phyloP scores from a whole-genome alignment of 2,888 invertebrate genomes.

The Crossocerus cetratus region DNA sequence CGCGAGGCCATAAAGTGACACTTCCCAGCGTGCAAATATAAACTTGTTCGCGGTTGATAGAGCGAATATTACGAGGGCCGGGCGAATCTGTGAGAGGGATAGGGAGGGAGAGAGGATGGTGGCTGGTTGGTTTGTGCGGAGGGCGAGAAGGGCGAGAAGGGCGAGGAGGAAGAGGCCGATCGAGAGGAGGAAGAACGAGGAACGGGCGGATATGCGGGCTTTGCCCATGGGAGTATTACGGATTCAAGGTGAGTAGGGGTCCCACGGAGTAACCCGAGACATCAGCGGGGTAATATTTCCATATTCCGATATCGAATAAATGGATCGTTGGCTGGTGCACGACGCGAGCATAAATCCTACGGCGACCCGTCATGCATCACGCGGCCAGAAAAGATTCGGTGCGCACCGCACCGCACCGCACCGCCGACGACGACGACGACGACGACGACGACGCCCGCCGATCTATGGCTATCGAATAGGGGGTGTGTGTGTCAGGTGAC shows the following conservation, averaged over 20 bases:
- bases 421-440: neutral
- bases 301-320: conserved; percentile 73
- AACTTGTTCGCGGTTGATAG: conserved; percentile 67
- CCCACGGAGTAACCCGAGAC: conserved; percentile 62
- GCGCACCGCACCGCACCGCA: neutral
- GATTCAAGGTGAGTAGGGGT: conserved; percentile 68
- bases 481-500: conserved; percentile 51
- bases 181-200: conserved; percentile 17
- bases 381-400: conserved; percentile 42
- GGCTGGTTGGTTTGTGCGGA: neutral
- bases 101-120: neutral
- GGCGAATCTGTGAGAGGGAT: conserved; percentile 1
- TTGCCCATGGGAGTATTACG: conserved; percentile 68
- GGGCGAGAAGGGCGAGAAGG: neutral
- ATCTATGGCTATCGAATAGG: conserved; percentile 33
- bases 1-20: conserved; percentile 63
- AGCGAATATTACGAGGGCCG: conserved; percentile 55
- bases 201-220: conserved; percentile 61
- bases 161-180: conserved; percentile 20
- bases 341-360: conserved; percentile 69
- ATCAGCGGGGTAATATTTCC: conserved; percentile 72
- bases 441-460: conserved; percentile 3
- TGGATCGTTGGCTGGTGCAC: conserved; percentile 65
- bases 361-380: conserved; percentile 69
- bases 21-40: conserved; percentile 52